Evolutionary conservation across 2,797 vertebrate genomes (phyloP).

Genomic region (Anabacerthia variegaticeps): DNA sequence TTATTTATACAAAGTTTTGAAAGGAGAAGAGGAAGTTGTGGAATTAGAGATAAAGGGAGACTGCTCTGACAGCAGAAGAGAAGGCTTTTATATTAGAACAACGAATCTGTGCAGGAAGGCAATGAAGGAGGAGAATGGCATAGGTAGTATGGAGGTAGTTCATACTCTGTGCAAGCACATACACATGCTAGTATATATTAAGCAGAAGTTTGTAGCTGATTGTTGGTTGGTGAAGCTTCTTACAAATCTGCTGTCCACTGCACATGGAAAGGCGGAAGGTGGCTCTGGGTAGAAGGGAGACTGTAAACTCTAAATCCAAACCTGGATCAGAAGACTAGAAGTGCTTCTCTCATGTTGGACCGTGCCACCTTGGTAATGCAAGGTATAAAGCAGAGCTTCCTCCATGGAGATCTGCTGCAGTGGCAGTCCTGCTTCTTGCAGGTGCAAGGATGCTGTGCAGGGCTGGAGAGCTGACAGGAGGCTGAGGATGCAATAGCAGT

Average conservation of each 20-base stretch:
- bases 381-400: neutral
- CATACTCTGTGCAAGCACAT: neutral
- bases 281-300: neutral
- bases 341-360: neutral
- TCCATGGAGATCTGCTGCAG: neutral
- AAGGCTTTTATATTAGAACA: neutral
- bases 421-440: rapidly evolving
- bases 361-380: neutral
- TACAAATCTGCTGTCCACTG: neutral
- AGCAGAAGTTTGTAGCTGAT: neutral
- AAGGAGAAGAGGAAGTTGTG: neutral
- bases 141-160: neutral
- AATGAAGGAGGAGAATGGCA: neutral
- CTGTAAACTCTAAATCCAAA: neutral
- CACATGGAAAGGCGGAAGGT: neutral
- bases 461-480: neutral
- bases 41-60: neutral
- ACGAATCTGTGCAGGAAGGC: neutral
- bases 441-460: neutral
- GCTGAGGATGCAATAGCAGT: neutral
- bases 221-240: neutral
- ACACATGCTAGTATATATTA: neutral
- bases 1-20: slow-evolving; percentile 16
- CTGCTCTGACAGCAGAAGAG: neutral
- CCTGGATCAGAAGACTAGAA: neutral